Evolutionary conservation across 2,888 invertebrate species (phyloP).

Genomic region (Athrips mouffetella): DNA sequence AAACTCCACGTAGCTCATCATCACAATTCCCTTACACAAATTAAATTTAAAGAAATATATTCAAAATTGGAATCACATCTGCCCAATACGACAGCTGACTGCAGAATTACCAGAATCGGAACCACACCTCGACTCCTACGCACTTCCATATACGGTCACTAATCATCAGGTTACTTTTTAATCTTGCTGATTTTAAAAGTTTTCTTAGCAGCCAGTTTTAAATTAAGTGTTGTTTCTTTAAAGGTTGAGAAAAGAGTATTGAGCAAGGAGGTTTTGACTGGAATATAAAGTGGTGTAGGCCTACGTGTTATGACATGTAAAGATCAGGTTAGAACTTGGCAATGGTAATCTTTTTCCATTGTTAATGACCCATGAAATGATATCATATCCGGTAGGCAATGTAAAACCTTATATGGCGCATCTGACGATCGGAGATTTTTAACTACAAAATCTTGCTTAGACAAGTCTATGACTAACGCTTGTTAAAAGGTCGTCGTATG

Average conservation of each 20-base stretch:
- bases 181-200: slow-evolving; percentile 23
- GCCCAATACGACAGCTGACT: slow-evolving; percentile 43
- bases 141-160: slow-evolving; percentile 52
- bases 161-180: slow-evolving; percentile 46
- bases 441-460: not conserved
- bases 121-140: slow-evolving; percentile 66
- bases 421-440: not conserved
- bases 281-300: not conserved
- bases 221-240: not conserved
- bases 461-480: too few relatives aligned
- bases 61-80: slow-evolving; percentile 4
- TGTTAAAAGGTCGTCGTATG: too few relatives aligned
- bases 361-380: slow-evolving; percentile 8
- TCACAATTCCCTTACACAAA: slow-evolving; percentile 26
- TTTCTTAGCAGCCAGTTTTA: slow-evolving; percentile 4
- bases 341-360: not conserved
- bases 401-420: slow-evolving; percentile 1
- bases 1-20: slow-evolving; percentile 65
- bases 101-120: slow-evolving; percentile 46
- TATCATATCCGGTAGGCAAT: slow-evolving; percentile 5
- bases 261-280: slow-evolving; percentile 1
- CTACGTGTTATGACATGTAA: slow-evolving; percentile 5
- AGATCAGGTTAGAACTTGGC: not conserved
- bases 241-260: not conserved
- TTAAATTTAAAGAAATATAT: slow-evolving; percentile 25